A percentile compares a stretch with the other conserved stretches of the same genome.
These are phyloP conservation scores for Syritta pipiens DNA, from an alignment of 2,888 invertebrate genomes.

Conservation along the genomic window DNA sequence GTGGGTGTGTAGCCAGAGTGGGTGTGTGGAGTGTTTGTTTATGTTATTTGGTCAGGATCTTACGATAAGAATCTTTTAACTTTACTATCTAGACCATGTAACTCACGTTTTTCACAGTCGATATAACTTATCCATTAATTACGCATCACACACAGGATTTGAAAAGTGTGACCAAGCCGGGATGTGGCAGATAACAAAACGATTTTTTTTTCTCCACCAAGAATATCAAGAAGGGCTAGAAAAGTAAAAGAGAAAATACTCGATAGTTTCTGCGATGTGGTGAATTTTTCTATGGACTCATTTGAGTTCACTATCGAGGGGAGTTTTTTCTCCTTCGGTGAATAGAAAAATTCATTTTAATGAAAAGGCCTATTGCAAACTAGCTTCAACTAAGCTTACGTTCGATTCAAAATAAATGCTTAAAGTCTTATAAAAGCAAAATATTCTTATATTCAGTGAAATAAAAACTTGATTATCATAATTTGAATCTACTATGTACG, in stretches of 20 bases:
- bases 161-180: constrained; percentile 18
- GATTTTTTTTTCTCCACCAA: too few relatives aligned
- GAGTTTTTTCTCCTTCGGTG: not conserved
- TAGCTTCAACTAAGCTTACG: too few relatives aligned
- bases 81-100: not conserved
- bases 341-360: not conserved
- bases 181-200: constrained; percentile 27
- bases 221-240: too few relatives aligned
- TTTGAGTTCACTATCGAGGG: not conserved
- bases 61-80: constrained; percentile 4
- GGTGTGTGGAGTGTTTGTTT: not conserved
- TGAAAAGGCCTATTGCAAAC: not conserved
- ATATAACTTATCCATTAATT: constrained; percentile 33
- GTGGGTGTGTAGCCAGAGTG: constrained; percentile 10
- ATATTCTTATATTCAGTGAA: too few relatives aligned
- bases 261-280: not conserved
- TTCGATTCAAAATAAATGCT: too few relatives aligned
- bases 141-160: constrained; percentile 9
- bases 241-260: not conserved
- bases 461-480: too few relatives aligned
- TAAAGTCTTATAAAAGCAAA: too few relatives aligned
- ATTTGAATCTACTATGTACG: too few relatives aligned
- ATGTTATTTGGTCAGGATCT: not conserved
- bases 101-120: constrained; percentile 43
- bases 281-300: too few relatives aligned